Conservation (phyloP, 2,888 invertebrate species). For the Tipula helvola region DNA sequence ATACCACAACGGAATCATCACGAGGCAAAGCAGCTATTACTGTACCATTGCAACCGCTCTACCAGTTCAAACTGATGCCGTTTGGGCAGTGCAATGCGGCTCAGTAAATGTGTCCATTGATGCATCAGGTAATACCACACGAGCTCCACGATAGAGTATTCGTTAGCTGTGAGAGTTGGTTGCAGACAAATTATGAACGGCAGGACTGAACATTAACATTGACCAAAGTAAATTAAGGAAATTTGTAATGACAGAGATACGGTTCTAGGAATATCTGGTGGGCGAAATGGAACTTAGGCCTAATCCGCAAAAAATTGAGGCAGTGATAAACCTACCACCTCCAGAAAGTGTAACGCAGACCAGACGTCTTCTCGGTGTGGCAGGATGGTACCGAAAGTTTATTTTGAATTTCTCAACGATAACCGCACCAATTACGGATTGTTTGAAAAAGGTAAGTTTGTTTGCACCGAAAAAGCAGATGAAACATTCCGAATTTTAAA, state of each 20-base stretch:
- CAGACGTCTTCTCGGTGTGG: no score
- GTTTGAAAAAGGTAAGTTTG: no score
- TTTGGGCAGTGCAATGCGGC: not conserved
- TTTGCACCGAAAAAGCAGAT: not conserved
- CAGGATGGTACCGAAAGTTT: not conserved
- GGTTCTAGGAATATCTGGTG: not conserved
- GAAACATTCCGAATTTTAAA: no score
- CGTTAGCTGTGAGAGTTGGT: not conserved
- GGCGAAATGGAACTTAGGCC: no score
- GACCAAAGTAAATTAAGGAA: not conserved
- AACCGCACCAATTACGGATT: no score
- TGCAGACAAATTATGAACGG: not conserved
- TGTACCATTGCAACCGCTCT: no score
- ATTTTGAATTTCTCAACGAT: no score
- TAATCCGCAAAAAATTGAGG: no score
- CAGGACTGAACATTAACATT: not conserved
- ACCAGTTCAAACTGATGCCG: no score
- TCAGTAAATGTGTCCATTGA: not conserved
- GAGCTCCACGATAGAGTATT: not conserved
- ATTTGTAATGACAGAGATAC: not conserved
- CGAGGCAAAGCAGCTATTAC: no score
- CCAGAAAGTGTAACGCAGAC: not conserved
- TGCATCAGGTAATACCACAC: no score
- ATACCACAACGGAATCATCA: no score
- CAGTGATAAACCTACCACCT: not conserved